Evolutionary conservation across 2,797 vertebrate genomes (phyloP).

Genomic region (Varecia variegata): DNA sequence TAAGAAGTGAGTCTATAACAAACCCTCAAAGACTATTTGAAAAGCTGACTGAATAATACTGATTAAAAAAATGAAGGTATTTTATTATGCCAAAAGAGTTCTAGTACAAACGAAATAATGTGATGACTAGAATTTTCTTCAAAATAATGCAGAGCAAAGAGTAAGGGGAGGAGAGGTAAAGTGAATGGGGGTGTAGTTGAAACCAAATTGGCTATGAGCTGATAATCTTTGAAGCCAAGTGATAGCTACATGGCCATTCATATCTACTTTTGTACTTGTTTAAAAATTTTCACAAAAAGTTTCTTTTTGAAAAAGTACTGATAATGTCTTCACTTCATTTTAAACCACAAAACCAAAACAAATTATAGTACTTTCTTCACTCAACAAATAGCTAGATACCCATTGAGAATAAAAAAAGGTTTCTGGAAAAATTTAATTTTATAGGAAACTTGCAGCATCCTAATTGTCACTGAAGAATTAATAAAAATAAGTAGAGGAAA

Average conservation of each 20-base stretch:
- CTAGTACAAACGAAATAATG: conserved; percentile 36
- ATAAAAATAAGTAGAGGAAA: conserved; percentile 10
- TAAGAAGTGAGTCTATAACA: neutral
- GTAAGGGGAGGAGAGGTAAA: neutral
- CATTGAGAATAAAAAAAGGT: neutral
- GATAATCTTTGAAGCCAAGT: neutral
- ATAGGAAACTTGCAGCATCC: neutral
- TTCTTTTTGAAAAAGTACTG: neutral
- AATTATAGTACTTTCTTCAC: neutral
- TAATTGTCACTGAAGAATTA: conserved; percentile 51
- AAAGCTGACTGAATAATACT: conserved; percentile 31
- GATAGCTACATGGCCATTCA: neutral
- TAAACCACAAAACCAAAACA: conserved; percentile 53
- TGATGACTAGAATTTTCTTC: neutral
- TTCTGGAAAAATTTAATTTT: conserved; percentile 22
- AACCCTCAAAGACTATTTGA: conserved; percentile 45
- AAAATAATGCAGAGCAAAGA: conserved; percentile 17
- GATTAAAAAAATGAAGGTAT: neutral
- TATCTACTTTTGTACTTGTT: conserved; percentile 6
- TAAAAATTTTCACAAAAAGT: conserved; percentile 15
- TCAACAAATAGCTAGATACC: conserved; percentile 3
- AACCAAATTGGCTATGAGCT: neutral
- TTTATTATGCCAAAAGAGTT: conserved; percentile 26
- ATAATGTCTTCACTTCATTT: conserved; percentile 1
- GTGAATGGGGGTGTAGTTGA: neutral